Evolutionary conservation across 2,888 invertebrate species (phyloP).

Genomic region (Nysson spinosus): DNA sequence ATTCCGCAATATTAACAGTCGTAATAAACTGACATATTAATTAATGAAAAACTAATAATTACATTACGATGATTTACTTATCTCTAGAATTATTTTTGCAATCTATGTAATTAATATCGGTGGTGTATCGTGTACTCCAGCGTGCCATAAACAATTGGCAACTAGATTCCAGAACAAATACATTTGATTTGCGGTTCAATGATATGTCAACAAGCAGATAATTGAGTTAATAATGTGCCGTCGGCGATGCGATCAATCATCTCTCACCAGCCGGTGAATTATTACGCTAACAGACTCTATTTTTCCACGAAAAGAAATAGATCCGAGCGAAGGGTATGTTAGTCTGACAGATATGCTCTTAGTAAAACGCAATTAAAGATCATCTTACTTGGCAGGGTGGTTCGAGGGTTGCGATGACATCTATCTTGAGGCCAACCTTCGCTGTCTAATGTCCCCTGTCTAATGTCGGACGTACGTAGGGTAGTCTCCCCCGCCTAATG

Average conservation of each 20-base stretch:
- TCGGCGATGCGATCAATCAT: conserved; percentile 21
- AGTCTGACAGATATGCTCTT: conserved; percentile 42
- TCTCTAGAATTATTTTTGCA: too few relatives aligned
- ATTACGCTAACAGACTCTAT: conserved; percentile 21
- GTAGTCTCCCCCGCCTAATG: conserved; percentile 24
- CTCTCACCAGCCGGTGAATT: background rate
- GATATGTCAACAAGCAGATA: background rate
- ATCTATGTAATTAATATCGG: too few relatives aligned
- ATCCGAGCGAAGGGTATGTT: conserved; percentile 13
- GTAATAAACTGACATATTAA: too few relatives aligned
- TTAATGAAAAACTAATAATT: too few relatives aligned
- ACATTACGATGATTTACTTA: too few relatives aligned
- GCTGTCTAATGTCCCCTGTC: conserved; percentile 27
- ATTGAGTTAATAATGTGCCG: conserved; percentile 3
- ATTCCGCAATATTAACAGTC: too few relatives aligned
- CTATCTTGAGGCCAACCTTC: conserved; percentile 32
- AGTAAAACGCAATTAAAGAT: conserved; percentile 41
- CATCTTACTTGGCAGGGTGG: conserved; percentile 19
- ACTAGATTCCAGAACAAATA: background rate
- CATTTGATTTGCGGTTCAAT: conserved; percentile 3
- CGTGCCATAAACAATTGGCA: background rate
- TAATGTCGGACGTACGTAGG: conserved; percentile 34
- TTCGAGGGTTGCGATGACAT: conserved; percentile 40
- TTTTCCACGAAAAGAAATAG: conserved; percentile 29
- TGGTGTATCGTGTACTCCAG: too few relatives aligned